Evolutionary conservation across 2,888 invertebrate genomes (phyloP), one percentile per base, ranked within the genome.

Genomic region (Asteroscopus sphinx): DNA sequence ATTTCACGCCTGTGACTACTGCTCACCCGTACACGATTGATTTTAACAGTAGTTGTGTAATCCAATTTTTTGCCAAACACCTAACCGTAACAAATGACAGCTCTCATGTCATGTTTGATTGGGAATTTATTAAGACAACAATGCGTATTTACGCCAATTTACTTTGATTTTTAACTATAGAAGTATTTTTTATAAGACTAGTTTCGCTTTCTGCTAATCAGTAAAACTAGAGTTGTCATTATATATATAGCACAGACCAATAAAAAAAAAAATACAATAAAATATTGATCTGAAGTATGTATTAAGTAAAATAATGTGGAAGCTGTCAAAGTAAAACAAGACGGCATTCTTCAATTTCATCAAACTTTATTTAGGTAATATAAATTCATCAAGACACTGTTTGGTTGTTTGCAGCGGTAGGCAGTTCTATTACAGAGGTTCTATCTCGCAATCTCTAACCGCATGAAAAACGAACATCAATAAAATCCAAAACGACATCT

Each of bases 1-100:
- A 93, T 91, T 93, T 91, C 85, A 87, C 91, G 88, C 88, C 85
- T 86, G 68, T 76, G 80, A 84, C 85, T 81, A 77, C 79, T 85
- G 85, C 81, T 79, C 77, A 53, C 62, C 59, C 70, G 71, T 81
- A 71, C 76, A 78, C 73, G 79, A 81, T 82, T 82, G 79, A 81
- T 80, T 76, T 83, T 73, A 79, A 79, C 72, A 77, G 63, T 72
- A 73, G 65, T 65, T 68, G 59, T 73, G 61, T 71, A 66, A 74
- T 68, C 42, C 26, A 48, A 21, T 63, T 68, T 64, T 73, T 71
- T 61, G 62, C 65, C 48, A 60, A 76, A 59, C 47, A 37, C 54
- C 53, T 56, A 53, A 54, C 60, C 56, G 56, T 70, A 62, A 44
- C 62, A 44, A 70, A 66, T 59, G 45, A 36, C 6, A 8, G 16